Evolutionary conservation across 2,113 vertebrate genomes (phyloP).

Genomic region (Numenius arquata): DNA sequence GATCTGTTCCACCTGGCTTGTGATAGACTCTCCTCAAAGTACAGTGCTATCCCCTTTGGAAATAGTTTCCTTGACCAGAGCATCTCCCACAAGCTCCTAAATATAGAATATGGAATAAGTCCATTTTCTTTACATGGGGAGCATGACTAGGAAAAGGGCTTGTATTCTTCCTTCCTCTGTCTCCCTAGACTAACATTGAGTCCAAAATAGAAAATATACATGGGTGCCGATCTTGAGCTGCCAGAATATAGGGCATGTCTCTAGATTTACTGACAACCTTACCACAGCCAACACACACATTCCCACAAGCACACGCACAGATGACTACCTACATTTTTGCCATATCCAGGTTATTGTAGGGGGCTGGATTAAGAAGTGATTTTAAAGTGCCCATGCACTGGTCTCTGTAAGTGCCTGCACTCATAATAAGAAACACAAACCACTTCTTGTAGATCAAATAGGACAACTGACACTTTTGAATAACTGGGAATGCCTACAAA

Average conservation of each 20-base stretch:
- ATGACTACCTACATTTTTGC: neutral
- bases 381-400: neutral
- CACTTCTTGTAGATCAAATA: neutral
- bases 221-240: neutral
- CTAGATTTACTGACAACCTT: slow-evolving; percentile 30
- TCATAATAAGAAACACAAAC: neutral
- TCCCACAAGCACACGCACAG: neutral
- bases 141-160: neutral
- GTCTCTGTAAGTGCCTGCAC: neutral
- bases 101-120: neutral
- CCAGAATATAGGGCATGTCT: slow-evolving; percentile 17
- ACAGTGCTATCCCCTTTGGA: neutral
- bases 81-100: neutral
- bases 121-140: neutral
- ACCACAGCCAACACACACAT: neutral
- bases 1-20: neutral
- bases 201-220: neutral
- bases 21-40: neutral
- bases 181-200: neutral
- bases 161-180: neutral
- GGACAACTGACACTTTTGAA: neutral
- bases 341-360: neutral
- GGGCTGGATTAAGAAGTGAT: neutral
- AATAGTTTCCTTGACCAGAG: neutral
- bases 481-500: neutral